Conservation (phyloP, 2,797 vertebrate species). For the Trichosurus vulpecula region DNA sequence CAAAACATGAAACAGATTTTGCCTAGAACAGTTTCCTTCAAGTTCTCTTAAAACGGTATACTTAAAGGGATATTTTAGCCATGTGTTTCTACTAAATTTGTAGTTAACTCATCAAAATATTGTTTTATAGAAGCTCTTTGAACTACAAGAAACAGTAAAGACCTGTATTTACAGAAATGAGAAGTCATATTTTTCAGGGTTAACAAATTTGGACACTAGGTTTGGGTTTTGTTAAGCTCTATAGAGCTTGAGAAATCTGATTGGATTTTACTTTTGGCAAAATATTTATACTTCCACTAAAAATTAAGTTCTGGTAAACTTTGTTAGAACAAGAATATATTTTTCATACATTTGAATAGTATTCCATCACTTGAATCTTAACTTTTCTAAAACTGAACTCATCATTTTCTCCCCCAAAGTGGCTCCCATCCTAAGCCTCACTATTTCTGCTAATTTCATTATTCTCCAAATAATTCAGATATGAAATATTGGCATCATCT, state of each 20-base stretch:
- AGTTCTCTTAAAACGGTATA: not conserved
- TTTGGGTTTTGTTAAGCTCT: not conserved
- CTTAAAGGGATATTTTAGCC: not conserved
- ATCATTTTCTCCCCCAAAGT: too few relatives aligned
- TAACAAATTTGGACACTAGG: not conserved
- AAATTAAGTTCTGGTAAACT: not conserved
- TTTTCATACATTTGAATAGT: not conserved
- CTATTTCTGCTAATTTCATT: not conserved
- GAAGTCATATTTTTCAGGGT: not conserved
- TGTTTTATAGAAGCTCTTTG: not conserved
- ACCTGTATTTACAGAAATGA: not conserved
- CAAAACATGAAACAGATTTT: not conserved
- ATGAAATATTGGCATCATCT: fast-evolving
- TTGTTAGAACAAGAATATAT: not conserved
- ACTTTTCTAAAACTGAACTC: not conserved
- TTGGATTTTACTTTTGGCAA: not conserved
- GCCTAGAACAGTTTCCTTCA: not conserved
- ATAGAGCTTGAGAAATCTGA: not conserved
- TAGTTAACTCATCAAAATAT: not conserved
- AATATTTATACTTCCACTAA: not conserved
- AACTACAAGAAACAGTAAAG: not conserved
- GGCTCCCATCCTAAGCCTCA: not conserved
- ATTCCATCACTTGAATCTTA: not conserved
- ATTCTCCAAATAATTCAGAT: fast-evolving
- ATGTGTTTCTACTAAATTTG: not conserved